Percentiles rank a stretch among this genome's conserved stretches.
These are phyloP conservation scores for Sebastes hopkinsi DNA, from an alignment of 2,797 vertebrate genomes.

Conservation along the genomic window DNA sequence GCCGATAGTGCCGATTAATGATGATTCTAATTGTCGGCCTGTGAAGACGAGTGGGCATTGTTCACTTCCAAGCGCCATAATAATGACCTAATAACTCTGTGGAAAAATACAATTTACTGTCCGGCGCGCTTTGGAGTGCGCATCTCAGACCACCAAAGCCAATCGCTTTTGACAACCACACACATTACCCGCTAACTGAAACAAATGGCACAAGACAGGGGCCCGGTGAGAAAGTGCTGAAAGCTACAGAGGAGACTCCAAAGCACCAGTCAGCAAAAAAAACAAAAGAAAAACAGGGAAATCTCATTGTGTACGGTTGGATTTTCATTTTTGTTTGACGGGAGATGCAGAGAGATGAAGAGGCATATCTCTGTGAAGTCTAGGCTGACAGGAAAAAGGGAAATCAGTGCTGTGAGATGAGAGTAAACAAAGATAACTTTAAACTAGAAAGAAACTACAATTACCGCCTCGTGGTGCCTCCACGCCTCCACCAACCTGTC, in stretches of 20 bases:
- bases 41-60: slow-evolving; percentile 61
- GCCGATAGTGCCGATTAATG: slow-evolving; percentile 74
- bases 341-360: slow-evolving; percentile 9
- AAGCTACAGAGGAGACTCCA: slow-evolving; percentile 47
- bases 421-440: background rate
- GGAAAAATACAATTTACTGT: slow-evolving; percentile 72
- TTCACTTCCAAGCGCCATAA: slow-evolving; percentile 67
- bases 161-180: slow-evolving; percentile 69
- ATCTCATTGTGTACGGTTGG: slow-evolving; percentile 30
- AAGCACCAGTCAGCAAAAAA: slow-evolving; percentile 45
- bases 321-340: slow-evolving; percentile 31
- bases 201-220: slow-evolving; percentile 71
- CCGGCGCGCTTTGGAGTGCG: slow-evolving; percentile 28
- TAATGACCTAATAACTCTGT: slow-evolving; percentile 72
- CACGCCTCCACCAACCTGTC: background rate
- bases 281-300: rapidly evolving
- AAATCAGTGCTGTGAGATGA: background rate
- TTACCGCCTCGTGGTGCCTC: background rate
- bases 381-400: background rate
- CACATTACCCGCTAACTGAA: slow-evolving; percentile 69
- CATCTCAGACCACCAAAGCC: slow-evolving; percentile 47
- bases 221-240: slow-evolving; percentile 22
- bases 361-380: background rate
- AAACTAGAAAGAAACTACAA: background rate
- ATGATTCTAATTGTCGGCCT: slow-evolving; percentile 75